Conservation (phyloP, 2,888 invertebrate species). For the Hypercompe scribonia region DNA sequence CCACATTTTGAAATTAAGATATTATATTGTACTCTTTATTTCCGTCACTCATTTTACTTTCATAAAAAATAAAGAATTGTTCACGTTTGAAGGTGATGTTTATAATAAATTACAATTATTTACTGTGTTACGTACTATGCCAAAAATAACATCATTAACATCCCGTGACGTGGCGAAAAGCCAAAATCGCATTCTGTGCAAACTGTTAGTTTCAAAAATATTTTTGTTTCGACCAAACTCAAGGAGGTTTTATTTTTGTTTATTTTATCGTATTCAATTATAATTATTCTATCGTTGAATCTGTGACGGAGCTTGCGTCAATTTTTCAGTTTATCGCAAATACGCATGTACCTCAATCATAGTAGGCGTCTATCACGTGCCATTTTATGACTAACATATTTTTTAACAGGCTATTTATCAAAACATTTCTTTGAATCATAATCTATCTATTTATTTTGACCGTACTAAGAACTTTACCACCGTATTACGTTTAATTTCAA, state of each 20-base stretch:
- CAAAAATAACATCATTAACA: conserved; percentile 15
- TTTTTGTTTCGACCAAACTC: conserved; percentile 32
- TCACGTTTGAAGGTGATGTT: not conserved
- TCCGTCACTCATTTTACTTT: not conserved
- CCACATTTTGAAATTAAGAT: not conserved
- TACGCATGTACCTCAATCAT: not conserved
- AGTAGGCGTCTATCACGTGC: not conserved
- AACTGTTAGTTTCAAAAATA: conserved; percentile 27
- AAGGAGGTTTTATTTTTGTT: conserved; percentile 32
- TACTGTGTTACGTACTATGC: not conserved
- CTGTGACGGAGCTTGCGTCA: not conserved
- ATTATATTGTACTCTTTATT: not conserved
- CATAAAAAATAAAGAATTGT: not conserved
- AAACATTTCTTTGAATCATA: not conserved
- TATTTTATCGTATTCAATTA: conserved; percentile 35
- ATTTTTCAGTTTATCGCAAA: not conserved
- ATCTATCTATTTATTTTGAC: not conserved
- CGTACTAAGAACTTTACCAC: not conserved
- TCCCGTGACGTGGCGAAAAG: conserved; percentile 49
- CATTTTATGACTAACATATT: conserved; percentile 8
- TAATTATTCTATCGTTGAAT: conserved; percentile 13
- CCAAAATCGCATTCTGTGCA: conserved; percentile 39
- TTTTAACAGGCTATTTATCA: not conserved
- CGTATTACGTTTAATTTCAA: not conserved
- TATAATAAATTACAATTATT: not conserved